These are phyloP conservation scores for Planococcus citri DNA, from an alignment of 1,140 invertebrate species.

Conservation along the genomic window DNA sequence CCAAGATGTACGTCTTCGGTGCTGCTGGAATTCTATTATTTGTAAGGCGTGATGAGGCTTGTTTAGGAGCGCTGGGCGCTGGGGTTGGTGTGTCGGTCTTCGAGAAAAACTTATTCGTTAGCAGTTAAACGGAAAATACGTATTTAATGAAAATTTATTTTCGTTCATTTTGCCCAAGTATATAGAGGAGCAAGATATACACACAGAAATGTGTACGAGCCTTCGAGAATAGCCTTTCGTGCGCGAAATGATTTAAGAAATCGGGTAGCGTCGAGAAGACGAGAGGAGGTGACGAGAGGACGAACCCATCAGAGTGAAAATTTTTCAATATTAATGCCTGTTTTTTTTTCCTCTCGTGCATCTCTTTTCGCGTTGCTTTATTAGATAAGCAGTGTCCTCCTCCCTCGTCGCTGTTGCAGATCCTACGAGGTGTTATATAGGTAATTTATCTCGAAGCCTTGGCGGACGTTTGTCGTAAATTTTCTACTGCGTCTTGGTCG, in stretches of 20 bases:
- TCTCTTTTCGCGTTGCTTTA: too few relatives aligned
- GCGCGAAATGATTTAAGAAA: neutral
- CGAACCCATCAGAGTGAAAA: neutral
- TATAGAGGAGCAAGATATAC: too few relatives aligned
- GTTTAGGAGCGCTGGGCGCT: too few relatives aligned
- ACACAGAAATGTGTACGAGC: too few relatives aligned
- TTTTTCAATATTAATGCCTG: neutral
- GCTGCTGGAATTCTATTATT: conserved; percentile 1
- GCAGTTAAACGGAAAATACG: neutral
- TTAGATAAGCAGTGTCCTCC: too few relatives aligned
- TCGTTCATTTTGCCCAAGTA: neutral
- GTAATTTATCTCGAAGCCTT: neutral
- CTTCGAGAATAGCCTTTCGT: too few relatives aligned
- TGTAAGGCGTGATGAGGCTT: too few relatives aligned
- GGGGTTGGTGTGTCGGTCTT: neutral
- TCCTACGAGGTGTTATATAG: neutral
- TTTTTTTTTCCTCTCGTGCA: neutral
- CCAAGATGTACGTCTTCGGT: too few relatives aligned
- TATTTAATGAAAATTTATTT: neutral
- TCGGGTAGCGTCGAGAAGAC: neutral
- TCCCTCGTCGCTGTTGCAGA: too few relatives aligned
- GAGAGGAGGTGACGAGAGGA: too few relatives aligned
- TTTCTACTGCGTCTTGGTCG: neutral
- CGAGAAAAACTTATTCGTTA: neutral
- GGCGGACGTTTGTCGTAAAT: neutral